Evolutionary conservation across 30 jellyfish, hydroid and myxozoan species (phyloP), one percentile per base, ranked within the genome.

Genomic region (Clytia hemisphaerica): DNA sequence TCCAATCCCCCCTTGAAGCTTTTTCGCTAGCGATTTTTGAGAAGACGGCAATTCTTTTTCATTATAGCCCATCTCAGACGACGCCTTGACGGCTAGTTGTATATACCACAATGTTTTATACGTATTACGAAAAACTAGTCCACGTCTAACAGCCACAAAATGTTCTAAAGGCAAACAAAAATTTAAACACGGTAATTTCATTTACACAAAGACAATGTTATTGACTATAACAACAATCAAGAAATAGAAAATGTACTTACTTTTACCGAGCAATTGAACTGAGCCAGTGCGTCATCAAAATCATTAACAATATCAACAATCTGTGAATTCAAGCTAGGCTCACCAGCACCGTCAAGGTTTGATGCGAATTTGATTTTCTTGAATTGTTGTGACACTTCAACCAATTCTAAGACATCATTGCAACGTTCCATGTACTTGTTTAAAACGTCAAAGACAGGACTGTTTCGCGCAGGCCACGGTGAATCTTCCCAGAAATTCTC

Each of bases 381-480:
- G 44, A 81, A 81, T 50, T 81, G 88, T 27, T 78, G 73, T 45
- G 87, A 71, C 19, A 82, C 77, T 53, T 72, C 94, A 35, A 81
- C 94, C 46, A 81, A 74, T 50, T 81, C 94, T 19, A 72, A 54
- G 18, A 73, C 94, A 54, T 81, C 94, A 51, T 81, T 81, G 66
- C 94, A 81, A 38, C 94, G 48, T 58, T 81, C 94, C 94, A 81
- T 81, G 58, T 71, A 81, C 57, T 75, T 38, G 73, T 81, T 81
- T 4, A 81, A 73, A 3, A 73, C 78, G 5, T 36, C 60, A 37
- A 81, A 81, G 2, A 81, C 94, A 6, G 72, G 81, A 35, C 87
- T 81, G 45, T 71, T 71, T 64, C 94, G 64, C 3, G 87, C 87
- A 7, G 94, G 94, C 94, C 94, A 81, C 5, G 94, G 94, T 4